Conservation (phyloP, 2,797 vertebrate genomes). For the Lacerta agilis region DNA sequence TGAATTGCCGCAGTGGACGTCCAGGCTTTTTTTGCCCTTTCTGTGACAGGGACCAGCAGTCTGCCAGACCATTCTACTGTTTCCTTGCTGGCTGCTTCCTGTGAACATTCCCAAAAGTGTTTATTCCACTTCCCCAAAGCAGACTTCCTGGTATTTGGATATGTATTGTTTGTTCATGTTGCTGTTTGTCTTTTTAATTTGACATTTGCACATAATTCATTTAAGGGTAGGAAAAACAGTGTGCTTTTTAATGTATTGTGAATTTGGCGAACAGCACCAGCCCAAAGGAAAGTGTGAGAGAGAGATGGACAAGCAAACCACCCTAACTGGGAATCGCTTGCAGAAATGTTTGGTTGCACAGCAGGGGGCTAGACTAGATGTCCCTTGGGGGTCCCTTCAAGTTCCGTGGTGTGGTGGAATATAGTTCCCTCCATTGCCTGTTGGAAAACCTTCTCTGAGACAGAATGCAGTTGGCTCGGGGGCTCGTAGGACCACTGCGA, state of each 20-base stretch:
- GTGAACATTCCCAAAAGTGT: accelerated
- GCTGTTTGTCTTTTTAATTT: neutral
- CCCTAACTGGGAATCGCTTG: no score
- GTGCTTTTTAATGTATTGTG: neutral
- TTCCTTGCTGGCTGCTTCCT: neutral
- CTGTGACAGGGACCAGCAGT: neutral
- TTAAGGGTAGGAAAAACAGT: accelerated
- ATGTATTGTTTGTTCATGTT: accelerated
- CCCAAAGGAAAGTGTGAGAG: no score
- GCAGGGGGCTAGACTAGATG: no score
- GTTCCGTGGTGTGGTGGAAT: no score
- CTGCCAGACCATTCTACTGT: accelerated
- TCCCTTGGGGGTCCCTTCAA: no score
- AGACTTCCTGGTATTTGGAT: accelerated
- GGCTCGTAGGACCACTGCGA: no score
- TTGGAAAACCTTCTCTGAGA: no score
- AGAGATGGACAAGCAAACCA: no score
- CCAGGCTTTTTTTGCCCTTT: neutral
- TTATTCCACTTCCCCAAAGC: accelerated
- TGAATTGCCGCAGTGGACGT: accelerated
- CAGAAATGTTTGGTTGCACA: no score
- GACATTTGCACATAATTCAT: accelerated
- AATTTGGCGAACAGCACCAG: no score
- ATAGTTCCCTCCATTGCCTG: no score
- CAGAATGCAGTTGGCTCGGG: no score